These are phyloP conservation scores for Nyctibius bracteatus DNA, from an alignment of 2,113 vertebrate species.

Conservation along the genomic window DNA sequence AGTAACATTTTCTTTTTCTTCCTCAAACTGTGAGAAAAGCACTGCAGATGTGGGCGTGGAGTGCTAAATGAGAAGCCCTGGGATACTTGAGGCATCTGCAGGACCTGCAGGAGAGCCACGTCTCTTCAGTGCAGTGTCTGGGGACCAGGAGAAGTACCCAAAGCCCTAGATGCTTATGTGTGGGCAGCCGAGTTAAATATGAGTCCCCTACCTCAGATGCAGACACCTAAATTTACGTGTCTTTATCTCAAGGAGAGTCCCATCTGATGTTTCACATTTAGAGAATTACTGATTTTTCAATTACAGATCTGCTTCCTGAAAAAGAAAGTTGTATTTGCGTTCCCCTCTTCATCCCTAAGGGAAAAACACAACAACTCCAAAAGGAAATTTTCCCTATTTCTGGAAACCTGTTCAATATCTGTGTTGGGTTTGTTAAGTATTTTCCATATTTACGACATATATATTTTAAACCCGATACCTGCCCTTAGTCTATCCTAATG, in stretches of 20 bases:
- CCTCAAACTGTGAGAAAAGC: neutral
- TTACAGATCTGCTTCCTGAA: neutral
- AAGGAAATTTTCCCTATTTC: neutral
- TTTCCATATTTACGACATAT: neutral
- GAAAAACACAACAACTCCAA: neutral
- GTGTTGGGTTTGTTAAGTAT: neutral
- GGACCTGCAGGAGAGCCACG: neutral
- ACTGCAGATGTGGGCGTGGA: neutral
- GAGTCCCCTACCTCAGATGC: neutral
- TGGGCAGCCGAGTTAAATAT: accelerated
- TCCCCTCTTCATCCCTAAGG: neutral
- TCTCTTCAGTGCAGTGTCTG: accelerated
- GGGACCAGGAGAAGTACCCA: neutral
- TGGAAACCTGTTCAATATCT: neutral
- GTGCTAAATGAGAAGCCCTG: neutral
- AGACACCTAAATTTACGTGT: neutral
- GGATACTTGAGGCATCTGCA: neutral
- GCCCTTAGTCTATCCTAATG: neutral
- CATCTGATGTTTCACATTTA: neutral
- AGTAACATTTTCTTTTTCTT: neutral
- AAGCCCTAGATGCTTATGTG: neutral
- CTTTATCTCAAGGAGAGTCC: neutral
- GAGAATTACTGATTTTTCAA: neutral
- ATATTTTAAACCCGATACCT: neutral
- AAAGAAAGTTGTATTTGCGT: neutral